phyloP scores from a whole-genome alignment of 2,888 invertebrate species.

The Meliscaeva auricollis region DNA sequence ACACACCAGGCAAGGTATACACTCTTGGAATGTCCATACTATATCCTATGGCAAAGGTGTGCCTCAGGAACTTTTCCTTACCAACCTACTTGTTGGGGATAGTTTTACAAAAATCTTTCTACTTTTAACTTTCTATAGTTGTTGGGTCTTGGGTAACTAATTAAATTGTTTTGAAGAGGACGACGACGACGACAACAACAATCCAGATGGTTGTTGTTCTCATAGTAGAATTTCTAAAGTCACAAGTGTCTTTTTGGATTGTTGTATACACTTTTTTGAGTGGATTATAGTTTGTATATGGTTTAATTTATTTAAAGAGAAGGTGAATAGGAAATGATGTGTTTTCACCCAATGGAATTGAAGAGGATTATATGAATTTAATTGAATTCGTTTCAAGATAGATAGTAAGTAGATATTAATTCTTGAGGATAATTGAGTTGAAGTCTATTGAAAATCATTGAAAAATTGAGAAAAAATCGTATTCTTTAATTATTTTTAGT shows the following conservation, averaged over 20 bases:
- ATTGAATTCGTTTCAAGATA: too few relatives aligned
- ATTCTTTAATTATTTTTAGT: too few relatives aligned
- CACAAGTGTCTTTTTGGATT: conserved; percentile 25
- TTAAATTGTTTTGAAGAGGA: conserved; percentile 34
- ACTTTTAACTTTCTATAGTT: background rate
- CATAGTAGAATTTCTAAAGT: conserved; percentile 26
- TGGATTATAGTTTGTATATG: conserved; percentile 21
- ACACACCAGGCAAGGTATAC: background rate
- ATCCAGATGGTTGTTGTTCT: conserved; percentile 37
- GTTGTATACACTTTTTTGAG: background rate
- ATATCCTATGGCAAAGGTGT: conserved; percentile 15
- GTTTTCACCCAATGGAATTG: background rate
- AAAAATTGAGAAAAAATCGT: too few relatives aligned
- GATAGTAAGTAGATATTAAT: too few relatives aligned
- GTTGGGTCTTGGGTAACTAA: background rate
- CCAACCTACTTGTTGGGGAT: conserved; percentile 2
- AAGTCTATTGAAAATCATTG: too few relatives aligned
- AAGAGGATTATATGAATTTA: background rate
- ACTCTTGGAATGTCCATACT: background rate
- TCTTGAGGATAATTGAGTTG: too few relatives aligned
- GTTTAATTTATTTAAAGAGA: conserved; percentile 24
- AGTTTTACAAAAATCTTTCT: conserved; percentile 15
- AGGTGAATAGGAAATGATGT: conserved; percentile 7
- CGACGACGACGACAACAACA: conserved; percentile 1
- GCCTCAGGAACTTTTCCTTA: background rate